These are phyloP conservation scores for Acanthurus lineatus DNA, from an alignment of 2,797 vertebrate species.

Conservation along the genomic window DNA sequence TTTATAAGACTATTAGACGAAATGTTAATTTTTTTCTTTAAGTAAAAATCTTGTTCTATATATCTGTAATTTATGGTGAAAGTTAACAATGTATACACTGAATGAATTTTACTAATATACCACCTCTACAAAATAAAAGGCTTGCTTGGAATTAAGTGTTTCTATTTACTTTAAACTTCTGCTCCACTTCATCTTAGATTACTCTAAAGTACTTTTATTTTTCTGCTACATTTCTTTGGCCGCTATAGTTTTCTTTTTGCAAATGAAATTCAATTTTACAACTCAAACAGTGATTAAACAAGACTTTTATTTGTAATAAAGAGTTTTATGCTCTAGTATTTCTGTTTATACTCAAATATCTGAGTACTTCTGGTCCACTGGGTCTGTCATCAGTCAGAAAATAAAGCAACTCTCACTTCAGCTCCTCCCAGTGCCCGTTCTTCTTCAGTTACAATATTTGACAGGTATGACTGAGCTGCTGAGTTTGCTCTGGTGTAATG, in stretches of 20 bases:
- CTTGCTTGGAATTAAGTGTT: too few relatives aligned
- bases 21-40: neutral
- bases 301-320: neutral
- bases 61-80: neutral
- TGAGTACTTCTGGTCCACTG: neutral
- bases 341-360: neutral
- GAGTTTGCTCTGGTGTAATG: slow-evolving; percentile 35
- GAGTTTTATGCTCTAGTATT: neutral
- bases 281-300: neutral
- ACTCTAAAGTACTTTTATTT: too few relatives aligned
- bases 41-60: neutral
- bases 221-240: too few relatives aligned
- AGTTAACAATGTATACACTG: neutral
- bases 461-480: slow-evolving; percentile 11
- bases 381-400: slow-evolving; percentile 5
- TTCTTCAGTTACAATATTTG: slow-evolving; percentile 32
- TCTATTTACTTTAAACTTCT: too few relatives aligned
- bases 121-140: too few relatives aligned
- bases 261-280: neutral
- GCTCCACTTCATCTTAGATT: too few relatives aligned
- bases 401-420: slow-evolving; percentile 13
- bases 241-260: neutral
- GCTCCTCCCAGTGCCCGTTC: neutral
- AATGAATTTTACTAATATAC: too few relatives aligned
- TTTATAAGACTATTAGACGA: too few relatives aligned